Percentiles rank a stretch among this genome's conserved stretches.
Evolutionary conservation across 2,888 invertebrate species (phyloP).

Genomic region (Temnothorax ravouxi): DNA sequence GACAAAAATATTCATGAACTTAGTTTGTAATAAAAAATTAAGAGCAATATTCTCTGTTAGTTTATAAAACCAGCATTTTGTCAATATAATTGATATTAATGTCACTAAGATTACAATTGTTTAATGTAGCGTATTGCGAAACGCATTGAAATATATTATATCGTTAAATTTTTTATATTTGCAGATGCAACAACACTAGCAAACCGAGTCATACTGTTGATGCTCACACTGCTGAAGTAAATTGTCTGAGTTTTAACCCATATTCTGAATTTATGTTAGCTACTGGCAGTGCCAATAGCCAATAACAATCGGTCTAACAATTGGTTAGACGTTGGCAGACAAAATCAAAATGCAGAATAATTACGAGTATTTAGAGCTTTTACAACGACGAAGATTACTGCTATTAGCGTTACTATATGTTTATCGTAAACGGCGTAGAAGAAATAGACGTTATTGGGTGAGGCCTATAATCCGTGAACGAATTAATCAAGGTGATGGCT

Average conservation of each 20-base stretch:
- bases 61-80: neutral
- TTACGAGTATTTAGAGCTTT: too few species aligned
- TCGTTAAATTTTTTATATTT: conserved; percentile 7
- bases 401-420: neutral
- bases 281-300: conserved; percentile 99
- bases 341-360: too few species aligned
- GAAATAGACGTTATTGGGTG: neutral
- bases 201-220: conserved; percentile 99
- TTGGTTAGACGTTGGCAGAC: too few species aligned
- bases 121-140: neutral
- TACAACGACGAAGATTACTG: neutral
- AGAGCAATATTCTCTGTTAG: neutral
- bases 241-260: conserved; percentile 99
- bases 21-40: neutral
- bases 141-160: neutral
- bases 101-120: neutral
- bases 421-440: neutral
- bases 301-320: too few species aligned
- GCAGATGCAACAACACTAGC: conserved; percentile 96
- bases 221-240: conserved; percentile 99
- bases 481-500: neutral
- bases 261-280: conserved; percentile 99
- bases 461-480: conserved; percentile 1
- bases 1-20: neutral
- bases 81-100: neutral